Evolutionary conservation across 2,797 vertebrate species (phyloP).

Genomic region (Danio jaintianensis): DNA sequence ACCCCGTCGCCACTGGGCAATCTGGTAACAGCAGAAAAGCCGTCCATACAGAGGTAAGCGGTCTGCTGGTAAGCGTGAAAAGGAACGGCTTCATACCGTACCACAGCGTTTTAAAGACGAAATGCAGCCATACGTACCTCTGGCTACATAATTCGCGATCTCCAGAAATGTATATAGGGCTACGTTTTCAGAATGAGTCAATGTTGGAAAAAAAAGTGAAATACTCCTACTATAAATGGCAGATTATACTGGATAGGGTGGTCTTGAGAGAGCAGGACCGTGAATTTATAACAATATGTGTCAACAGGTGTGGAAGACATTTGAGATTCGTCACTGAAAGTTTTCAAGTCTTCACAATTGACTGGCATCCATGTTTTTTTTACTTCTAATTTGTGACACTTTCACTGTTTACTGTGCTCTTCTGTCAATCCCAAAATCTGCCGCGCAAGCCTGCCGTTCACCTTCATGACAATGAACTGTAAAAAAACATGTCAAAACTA

Average conservation of each 20-base stretch:
- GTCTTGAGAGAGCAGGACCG: neutral
- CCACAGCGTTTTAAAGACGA: too few species aligned
- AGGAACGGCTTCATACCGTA: too few species aligned
- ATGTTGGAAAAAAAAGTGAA: too few species aligned
- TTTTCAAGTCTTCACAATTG: neutral
- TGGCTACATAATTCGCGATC: too few species aligned
- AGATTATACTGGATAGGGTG: neutral
- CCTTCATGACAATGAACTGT: neutral
- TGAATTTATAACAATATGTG: neutral
- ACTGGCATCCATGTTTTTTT: neutral
- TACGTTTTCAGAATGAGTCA: too few species aligned
- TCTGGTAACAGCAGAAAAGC: too few species aligned
- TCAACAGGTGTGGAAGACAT: neutral
- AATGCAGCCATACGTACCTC: too few species aligned
- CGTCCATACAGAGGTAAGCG: too few species aligned
- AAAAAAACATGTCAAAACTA: neutral
- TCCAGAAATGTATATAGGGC: too few species aligned
- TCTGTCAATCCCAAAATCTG: neutral
- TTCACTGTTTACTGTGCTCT: conserved; percentile 14
- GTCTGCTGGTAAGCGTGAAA: too few species aligned
- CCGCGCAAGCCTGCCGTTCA: neutral
- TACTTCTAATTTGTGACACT: neutral
- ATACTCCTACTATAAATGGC: neutral
- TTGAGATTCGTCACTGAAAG: neutral
- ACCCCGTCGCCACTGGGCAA: too few species aligned